A percentile compares a stretch with the other conserved stretches of the same genome.
phyloP scores from a whole-genome alignment of 35 echinoderm and acorn worm genomes.

The Patiria miniata region DNA sequence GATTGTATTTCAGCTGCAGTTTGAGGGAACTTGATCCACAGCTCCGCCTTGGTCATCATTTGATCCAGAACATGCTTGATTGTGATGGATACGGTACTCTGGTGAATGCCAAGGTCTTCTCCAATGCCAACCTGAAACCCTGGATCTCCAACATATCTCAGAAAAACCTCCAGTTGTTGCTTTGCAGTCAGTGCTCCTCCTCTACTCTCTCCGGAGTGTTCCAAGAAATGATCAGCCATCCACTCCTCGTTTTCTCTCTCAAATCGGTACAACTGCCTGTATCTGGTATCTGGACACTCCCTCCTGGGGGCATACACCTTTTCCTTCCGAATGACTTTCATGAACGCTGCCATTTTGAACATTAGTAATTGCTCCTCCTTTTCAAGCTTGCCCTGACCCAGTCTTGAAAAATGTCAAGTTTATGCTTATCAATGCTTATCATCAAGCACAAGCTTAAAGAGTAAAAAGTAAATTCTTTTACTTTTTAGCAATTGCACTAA shows the following conservation, averaged over 20 bases:
- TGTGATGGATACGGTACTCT: too few relatives aligned
- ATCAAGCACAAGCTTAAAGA: too few relatives aligned
- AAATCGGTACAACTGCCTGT: neutral
- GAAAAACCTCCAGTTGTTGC: neutral
- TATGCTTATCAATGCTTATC: neutral
- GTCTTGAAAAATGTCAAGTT: neutral
- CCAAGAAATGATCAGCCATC: slow-evolving; percentile 3
- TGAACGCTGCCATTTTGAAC: too few relatives aligned
- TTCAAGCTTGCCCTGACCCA: neutral
- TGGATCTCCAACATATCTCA: slow-evolving; percentile 7
- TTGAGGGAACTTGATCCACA: neutral
- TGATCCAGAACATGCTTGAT: too few relatives aligned
- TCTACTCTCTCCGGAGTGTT: neutral
- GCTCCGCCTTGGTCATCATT: neutral
- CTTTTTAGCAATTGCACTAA: too few relatives aligned
- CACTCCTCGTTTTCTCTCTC: neutral
- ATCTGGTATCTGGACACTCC: neutral
- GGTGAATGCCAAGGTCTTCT: slow-evolving; percentile 10
- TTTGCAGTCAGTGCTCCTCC: slow-evolving; percentile 14
- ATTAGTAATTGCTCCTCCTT: neutral
- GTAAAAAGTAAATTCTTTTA: too few relatives aligned
- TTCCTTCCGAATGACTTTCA: neutral
- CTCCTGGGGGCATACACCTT: neutral
- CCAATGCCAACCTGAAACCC: slow-evolving; percentile 22
- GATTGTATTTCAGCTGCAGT: neutral